Evolutionary conservation across 2,797 vertebrate species (phyloP).

Genomic region (Chelidonichthys spinosus): DNA sequence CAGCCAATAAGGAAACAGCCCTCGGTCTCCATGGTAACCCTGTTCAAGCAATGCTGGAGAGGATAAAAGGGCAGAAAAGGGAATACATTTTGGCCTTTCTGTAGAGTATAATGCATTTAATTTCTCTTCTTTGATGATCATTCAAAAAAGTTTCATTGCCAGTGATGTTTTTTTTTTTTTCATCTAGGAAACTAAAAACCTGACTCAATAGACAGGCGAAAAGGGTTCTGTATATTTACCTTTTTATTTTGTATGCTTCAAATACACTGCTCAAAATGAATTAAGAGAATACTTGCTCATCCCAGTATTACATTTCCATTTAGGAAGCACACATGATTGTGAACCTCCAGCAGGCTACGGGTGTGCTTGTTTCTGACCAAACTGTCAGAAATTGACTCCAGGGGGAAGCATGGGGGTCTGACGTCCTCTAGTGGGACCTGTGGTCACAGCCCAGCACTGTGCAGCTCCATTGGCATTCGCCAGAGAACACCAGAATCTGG

Average conservation of each 20-base stretch:
- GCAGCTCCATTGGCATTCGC: no score
- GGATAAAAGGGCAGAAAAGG: conserved; percentile 67
- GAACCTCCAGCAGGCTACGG: no score
- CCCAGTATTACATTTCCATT: no score
- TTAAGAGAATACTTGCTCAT: no score
- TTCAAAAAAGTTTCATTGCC: conserved; percentile 21
- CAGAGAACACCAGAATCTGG: no score
- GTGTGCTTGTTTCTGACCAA: no score
- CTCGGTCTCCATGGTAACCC: conserved; percentile 79
- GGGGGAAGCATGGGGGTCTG: no score
- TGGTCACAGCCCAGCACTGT: no score
- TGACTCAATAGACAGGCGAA: not conserved
- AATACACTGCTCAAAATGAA: not conserved
- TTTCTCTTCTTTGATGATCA: conserved; percentile 23
- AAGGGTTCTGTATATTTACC: not conserved
- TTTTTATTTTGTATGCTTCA: conserved; percentile 1
- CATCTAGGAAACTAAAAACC: conserved; percentile 5
- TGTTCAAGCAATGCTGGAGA: conserved; percentile 70
- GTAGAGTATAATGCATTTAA: conserved; percentile 35
- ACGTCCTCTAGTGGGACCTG: no score
- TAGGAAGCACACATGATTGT: no score
- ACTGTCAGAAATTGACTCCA: no score
- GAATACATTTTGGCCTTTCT: conserved; percentile 66
- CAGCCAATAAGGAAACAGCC: conserved; percentile 71
- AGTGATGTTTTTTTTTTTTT: conserved; percentile 5